Evolutionary conservation across 2,888 invertebrate species (phyloP).

Genomic region (Nowickia ferox): DNA sequence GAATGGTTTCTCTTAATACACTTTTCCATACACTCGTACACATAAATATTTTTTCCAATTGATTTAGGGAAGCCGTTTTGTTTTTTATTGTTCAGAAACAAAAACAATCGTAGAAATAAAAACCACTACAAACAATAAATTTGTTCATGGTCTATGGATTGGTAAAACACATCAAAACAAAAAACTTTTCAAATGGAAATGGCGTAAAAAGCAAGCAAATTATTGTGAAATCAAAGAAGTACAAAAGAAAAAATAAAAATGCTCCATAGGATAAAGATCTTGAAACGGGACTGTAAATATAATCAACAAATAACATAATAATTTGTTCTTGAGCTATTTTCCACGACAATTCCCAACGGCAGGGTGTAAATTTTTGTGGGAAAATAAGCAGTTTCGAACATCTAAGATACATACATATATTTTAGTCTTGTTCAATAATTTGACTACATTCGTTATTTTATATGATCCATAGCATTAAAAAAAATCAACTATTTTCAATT

Average conservation of each 20-base stretch:
- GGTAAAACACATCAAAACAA: constrained; percentile 32
- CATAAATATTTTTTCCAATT: constrained; percentile 50
- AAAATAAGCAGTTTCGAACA: background rate
- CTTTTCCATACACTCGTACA: constrained; percentile 19
- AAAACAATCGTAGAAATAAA: constrained; percentile 37
- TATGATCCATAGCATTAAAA: too few relatives aligned
- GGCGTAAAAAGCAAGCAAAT: constrained; percentile 60
- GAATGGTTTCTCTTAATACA: constrained; percentile 43
- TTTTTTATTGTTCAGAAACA: constrained; percentile 55
- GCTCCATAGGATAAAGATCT: constrained; percentile 50
- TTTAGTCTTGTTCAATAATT: too few relatives aligned
- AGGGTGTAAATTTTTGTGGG: constrained; percentile 9
- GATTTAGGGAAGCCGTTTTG: constrained; percentile 63
- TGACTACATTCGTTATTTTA: too few relatives aligned
- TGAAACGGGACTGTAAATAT: constrained; percentile 43
- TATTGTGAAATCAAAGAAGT: constrained; percentile 49
- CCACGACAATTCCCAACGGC: constrained; percentile 22
- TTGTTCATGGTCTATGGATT: constrained; percentile 57
- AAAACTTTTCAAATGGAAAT: constrained; percentile 12
- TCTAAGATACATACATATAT: too few relatives aligned
- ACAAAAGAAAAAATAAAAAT: background rate
- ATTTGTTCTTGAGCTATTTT: background rate
- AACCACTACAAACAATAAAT: constrained; percentile 63
- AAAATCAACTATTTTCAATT: too few relatives aligned
- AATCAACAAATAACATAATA: constrained; percentile 40